Conservation (phyloP, 2,797 vertebrate genomes). For the Philypnodon macrostomus region DNA sequence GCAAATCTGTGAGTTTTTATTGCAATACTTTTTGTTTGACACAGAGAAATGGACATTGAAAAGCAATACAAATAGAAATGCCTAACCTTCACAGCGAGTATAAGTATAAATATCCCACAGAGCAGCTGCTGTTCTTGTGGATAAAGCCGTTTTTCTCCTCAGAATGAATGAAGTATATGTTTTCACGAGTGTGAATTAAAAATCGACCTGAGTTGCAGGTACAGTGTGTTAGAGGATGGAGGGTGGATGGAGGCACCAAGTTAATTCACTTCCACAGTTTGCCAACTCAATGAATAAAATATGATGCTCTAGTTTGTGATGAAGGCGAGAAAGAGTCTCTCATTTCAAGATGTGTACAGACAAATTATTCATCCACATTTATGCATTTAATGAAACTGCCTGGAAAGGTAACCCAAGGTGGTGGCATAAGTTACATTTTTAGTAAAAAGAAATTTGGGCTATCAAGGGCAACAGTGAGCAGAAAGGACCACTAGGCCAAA, state of each 20-base stretch:
- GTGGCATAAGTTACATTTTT: slow-evolving; percentile 29
- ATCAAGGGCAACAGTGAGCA: slow-evolving; percentile 31
- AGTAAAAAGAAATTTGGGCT: no score
- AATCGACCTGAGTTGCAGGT: slow-evolving; percentile 49
- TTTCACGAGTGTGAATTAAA: slow-evolving; percentile 36
- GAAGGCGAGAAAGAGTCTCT: slow-evolving; percentile 20
- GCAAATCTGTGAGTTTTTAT: no score
- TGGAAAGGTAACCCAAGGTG: slow-evolving; percentile 25
- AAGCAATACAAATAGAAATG: no score
- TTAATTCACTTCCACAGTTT: slow-evolving; percentile 59
- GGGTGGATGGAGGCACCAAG: slow-evolving; percentile 19
- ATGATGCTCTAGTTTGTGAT: slow-evolving; percentile 45
- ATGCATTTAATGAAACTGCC: slow-evolving; percentile 32
- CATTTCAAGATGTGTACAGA: slow-evolving; percentile 36
- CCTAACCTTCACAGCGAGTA: no score
- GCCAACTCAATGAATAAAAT: slow-evolving; percentile 64
- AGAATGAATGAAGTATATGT: slow-evolving; percentile 38
- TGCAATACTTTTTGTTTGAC: no score
- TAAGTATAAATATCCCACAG: slow-evolving; percentile 1
- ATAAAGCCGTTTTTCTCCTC: slow-evolving; percentile 2
- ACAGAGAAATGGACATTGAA: slow-evolving; percentile 5
- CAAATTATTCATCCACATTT: slow-evolving; percentile 31
- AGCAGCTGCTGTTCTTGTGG: slow-evolving; percentile 15
- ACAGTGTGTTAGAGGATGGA: slow-evolving; percentile 9
- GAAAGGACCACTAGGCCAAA: slow-evolving; percentile 39